Base-by-base conservation (phyloP, 1,140 invertebrate species). In the Drosophila kurseongensis region DNA sequence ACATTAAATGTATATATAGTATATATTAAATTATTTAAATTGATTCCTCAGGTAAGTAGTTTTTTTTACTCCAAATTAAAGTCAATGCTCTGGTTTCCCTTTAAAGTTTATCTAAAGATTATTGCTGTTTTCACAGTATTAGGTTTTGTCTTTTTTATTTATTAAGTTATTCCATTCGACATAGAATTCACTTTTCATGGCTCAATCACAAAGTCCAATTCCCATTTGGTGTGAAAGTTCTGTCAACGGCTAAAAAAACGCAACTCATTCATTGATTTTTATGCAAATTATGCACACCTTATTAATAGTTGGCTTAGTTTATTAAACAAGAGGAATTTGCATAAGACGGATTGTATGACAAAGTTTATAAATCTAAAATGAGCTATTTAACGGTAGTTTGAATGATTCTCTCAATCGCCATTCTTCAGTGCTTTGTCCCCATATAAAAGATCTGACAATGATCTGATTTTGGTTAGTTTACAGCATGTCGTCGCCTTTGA, bases 111-210 rank as follows among this genome's bases (percentile, higher is more conserved):
- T 40, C 7, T 2, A 0, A 40, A 4, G 18, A 23, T 38, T 47
- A 14, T 35, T 45, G 41, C 18, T 29, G 32, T 13, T 27, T 36
- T 29, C 9, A 5, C 29, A 16, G 10, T 10, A 38, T 40, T 48
- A 14, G n/a, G 23, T 29, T 27, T 36, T 16, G 48, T 45, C 6
- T 14, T 41, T 57, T 5, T 35, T n/a, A 27, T 41, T 36, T 32
- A 23, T 32, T 58, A 7, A 36, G 13, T 40, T 12, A 5, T 38
- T 27, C 5, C 3, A 50, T 3, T 0, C 4, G 23, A 18, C 18
- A 18, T 12, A 54, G 71, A 67, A 76, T 59, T 76, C 73, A 76
- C 73, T 76, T 76, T 75, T 76, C 48, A 75, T 54, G 13, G 40
- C 35, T 40, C 42, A 23, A 75, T 36, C 44, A 8, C 51, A 65